Conservation (phyloP, 2,888 invertebrate species). For the Formica aserva region DNA sequence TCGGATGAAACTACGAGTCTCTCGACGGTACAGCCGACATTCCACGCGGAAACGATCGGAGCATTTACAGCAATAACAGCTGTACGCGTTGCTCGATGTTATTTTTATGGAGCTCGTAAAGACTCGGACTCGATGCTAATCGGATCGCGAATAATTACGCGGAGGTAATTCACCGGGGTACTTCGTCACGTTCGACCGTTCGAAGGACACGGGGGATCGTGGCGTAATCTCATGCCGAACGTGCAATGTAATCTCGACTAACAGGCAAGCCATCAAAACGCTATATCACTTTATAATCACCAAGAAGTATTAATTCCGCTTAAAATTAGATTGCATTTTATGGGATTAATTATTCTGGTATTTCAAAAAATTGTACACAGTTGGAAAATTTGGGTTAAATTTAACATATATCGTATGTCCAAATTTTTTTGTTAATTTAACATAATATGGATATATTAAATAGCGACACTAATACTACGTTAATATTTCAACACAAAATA, state of each 20-base stretch:
- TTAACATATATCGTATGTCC: too few relatives aligned
- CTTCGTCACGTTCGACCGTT: conserved; percentile 33
- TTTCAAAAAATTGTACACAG: not conserved
- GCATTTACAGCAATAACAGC: conserved; percentile 51
- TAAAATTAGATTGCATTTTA: not conserved
- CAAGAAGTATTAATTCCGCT: not conserved
- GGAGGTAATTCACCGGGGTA: conserved; percentile 29
- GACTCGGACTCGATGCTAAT: conserved; percentile 8
- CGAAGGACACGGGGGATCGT: conserved; percentile 36
- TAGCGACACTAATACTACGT: too few relatives aligned
- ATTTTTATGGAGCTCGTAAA: not conserved
- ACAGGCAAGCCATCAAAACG: not conserved
- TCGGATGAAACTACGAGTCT: conserved; percentile 62
- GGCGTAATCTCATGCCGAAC: conserved; percentile 10
- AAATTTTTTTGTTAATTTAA: too few relatives aligned
- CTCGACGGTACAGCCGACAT: conserved; percentile 63
- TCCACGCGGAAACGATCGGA: conserved; percentile 65
- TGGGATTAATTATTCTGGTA: not conserved
- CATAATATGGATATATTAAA: too few relatives aligned
- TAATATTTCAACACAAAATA: too few relatives aligned
- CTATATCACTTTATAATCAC: not conserved
- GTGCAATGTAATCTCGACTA: conserved; percentile 15
- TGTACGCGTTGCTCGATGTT: not conserved
- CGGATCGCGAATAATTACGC: conserved; percentile 26
- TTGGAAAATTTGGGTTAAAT: too few relatives aligned